These are phyloP conservation scores for Agrilus mali DNA, from an alignment of 2,888 invertebrate genomes.

Conservation along the genomic window DNA sequence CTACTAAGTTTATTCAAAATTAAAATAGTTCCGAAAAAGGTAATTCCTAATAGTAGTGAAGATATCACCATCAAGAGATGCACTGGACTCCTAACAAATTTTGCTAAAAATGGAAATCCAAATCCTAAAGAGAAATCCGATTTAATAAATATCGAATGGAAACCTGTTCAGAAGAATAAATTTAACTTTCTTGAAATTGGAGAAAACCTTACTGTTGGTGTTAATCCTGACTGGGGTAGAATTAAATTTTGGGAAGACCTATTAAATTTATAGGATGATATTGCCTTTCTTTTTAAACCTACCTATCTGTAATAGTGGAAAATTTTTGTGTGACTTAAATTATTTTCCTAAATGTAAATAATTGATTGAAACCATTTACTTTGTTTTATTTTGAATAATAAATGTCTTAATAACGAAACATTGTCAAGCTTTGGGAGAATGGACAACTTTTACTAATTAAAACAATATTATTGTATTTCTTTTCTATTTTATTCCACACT, in stretches of 20 bases:
- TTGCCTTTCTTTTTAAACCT: too few relatives aligned
- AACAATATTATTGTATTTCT: too few relatives aligned
- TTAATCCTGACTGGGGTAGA: constrained; percentile 15
- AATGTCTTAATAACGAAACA: too few relatives aligned
- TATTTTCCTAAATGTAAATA: too few relatives aligned
- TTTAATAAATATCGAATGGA: constrained; percentile 13
- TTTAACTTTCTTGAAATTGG: constrained; percentile 17
- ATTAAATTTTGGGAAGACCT: constrained; percentile 20
- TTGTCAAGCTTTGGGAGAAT: too few relatives aligned
- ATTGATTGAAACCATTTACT: too few relatives aligned
- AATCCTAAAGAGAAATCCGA: constrained; percentile 7
- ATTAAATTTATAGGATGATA: neutral
- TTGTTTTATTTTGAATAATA: too few relatives aligned
- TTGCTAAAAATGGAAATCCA: constrained; percentile 17
- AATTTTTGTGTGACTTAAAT: too few relatives aligned
- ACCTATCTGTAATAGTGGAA: too few relatives aligned
- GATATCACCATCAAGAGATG: constrained; percentile 15
- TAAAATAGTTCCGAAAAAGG: constrained; percentile 10
- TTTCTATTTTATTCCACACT: too few relatives aligned
- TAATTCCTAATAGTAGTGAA: constrained; percentile 15
- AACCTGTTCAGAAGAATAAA: constrained; percentile 9
- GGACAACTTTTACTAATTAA: too few relatives aligned
- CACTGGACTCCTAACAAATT: constrained; percentile 21
- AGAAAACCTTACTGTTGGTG: constrained; percentile 13
- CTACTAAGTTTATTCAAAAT: constrained; percentile 21